A percentile compares a stretch with the other conserved stretches of the same genome.
phyloP scores from a whole-genome alignment of 2,113 vertebrate species.

The Nothocercus nigrocapillus region DNA sequence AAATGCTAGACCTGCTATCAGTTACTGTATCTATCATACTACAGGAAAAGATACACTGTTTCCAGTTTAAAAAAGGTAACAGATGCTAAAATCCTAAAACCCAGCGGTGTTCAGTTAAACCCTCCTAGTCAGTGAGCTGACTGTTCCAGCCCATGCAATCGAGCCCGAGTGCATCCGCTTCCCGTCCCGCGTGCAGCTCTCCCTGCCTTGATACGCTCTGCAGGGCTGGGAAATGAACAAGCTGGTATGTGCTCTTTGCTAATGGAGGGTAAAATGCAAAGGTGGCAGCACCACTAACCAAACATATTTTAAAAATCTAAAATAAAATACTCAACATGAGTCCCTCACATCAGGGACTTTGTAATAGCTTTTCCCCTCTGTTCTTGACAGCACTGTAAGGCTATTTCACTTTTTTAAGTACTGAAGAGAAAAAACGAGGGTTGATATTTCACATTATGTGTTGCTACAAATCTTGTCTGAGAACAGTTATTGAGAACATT shows the following conservation, averaged over 20 bases:
- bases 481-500: background rate
- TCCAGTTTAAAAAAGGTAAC: background rate
- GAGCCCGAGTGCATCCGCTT: rapidly evolving
- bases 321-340: background rate
- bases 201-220: background rate
- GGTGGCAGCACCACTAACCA: background rate
- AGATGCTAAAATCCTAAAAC: background rate
- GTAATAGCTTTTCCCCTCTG: background rate
- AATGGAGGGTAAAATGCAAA: background rate
- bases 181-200: background rate
- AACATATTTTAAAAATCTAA: background rate
- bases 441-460: background rate
- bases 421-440: background rate
- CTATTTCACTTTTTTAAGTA: background rate
- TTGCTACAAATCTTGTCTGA: background rate
- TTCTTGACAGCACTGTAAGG: background rate
- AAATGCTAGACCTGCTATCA: background rate
- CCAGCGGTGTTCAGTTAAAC: background rate
- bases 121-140: background rate
- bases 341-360: background rate
- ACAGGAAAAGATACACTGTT: background rate
- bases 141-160: background rate
- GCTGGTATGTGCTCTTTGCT: background rate
- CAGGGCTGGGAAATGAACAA: background rate
- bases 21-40: background rate